Conservation (phyloP, 35 echinoderm and acorn worm species). For the Anneissia japonica region DNA sequence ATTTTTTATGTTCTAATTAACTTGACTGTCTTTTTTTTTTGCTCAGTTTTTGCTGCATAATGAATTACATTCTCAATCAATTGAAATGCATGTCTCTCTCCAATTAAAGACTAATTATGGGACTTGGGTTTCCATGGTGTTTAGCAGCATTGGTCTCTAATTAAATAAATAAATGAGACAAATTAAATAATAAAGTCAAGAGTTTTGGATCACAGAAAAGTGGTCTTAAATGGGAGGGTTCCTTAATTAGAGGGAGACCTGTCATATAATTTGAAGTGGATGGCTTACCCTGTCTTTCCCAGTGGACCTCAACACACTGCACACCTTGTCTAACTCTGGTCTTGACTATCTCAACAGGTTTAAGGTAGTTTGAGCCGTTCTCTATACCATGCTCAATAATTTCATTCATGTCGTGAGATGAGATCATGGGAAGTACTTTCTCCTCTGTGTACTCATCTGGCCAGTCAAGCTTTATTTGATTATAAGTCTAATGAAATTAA, state of each 20-base stretch:
- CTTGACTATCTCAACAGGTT: conserved; percentile 49
- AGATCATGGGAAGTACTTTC: conserved; percentile 75
- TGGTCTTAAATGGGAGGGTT: too few species aligned
- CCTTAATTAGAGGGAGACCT: too few species aligned
- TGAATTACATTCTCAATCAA: too few species aligned
- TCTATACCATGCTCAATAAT: neutral
- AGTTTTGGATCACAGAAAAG: too few species aligned
- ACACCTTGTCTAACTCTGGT: conserved; percentile 57
- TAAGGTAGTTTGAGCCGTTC: neutral
- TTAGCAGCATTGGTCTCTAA: too few species aligned
- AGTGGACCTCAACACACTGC: conserved; percentile 67
- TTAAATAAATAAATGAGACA: too few species aligned
- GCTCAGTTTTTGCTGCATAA: too few species aligned
- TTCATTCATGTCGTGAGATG: conserved; percentile 49
- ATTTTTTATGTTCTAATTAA: neutral
- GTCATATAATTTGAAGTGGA: too few species aligned
- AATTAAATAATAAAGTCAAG: too few species aligned
- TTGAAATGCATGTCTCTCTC: too few species aligned
- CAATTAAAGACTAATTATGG: too few species aligned
- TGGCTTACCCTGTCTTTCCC: conserved; percentile 64
- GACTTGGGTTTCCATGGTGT: too few species aligned
- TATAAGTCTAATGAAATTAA: neutral
- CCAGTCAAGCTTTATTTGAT: conserved; percentile 70
- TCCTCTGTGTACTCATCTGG: conserved; percentile 67
- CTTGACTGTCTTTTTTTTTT: neutral